phyloP scores from a whole-genome alignment of 2,797 vertebrate genomes.

The Pyrrhura leucotis region DNA sequence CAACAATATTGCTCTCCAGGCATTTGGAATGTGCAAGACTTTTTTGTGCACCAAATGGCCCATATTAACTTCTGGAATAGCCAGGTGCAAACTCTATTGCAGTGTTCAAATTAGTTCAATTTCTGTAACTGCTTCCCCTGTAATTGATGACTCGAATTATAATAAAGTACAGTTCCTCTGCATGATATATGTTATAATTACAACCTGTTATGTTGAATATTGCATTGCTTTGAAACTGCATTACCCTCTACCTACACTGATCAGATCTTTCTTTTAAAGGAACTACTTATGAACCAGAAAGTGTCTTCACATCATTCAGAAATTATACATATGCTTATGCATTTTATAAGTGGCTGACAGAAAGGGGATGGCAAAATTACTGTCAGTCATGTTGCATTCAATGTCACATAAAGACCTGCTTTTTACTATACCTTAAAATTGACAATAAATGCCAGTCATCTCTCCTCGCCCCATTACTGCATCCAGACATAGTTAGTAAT shows the following conservation, averaged over 20 bases:
- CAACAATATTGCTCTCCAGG: conserved; percentile 52
- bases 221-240: conserved; percentile 57
- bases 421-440: conserved; percentile 63
- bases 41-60: conserved; percentile 60
- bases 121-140: conserved; percentile 37
- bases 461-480: conserved; percentile 38
- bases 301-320: conserved; percentile 62
- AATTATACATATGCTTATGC: conserved; percentile 68
- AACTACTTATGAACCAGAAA: conserved; percentile 63
- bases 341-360: conserved; percentile 62
- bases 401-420: conserved; percentile 64
- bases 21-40: conserved; percentile 4
- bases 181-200: conserved; percentile 56
- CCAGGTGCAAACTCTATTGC: conserved; percentile 63
- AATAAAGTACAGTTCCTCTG: conserved; percentile 50
- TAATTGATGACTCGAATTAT: conserved; percentile 58
- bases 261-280: conserved; percentile 28
- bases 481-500: conserved; percentile 2
- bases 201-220: conserved; percentile 60
- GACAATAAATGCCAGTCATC: conserved; percentile 60
- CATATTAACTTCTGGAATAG: conserved; percentile 54
- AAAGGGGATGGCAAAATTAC: conserved; percentile 62
- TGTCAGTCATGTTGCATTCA: conserved; percentile 63
- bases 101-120: conserved; percentile 64
- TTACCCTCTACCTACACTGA: not conserved